phyloP scores from a whole-genome alignment of 2,113 vertebrate species.

The Emydura subglobosa region DNA sequence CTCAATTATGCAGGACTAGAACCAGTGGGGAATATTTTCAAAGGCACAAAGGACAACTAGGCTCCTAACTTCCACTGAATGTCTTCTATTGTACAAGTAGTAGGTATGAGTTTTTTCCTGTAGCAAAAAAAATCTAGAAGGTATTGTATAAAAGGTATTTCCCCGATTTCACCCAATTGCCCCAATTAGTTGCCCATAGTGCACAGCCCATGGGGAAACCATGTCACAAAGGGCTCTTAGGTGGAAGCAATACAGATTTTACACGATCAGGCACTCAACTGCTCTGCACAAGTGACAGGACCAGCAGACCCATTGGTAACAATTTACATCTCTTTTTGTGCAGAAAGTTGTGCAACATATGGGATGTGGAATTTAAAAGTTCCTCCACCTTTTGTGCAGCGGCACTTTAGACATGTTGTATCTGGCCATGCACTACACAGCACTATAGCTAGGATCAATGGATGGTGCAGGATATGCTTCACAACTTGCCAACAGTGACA shows the following conservation, averaged over 20 bases:
- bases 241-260: not conserved
- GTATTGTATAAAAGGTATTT: rapidly evolving
- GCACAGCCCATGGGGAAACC: not conserved
- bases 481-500: not conserved
- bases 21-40: not conserved
- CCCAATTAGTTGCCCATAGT: not conserved
- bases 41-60: not conserved
- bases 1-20: not conserved
- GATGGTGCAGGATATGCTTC: not conserved
- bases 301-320: not conserved
- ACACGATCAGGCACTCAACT: not conserved
- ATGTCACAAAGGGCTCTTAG: not conserved
- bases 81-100: not conserved
- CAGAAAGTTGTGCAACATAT: not conserved
- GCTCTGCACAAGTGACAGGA: not conserved
- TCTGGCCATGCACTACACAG: rapidly evolving
- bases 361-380: not conserved
- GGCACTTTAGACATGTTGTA: not conserved
- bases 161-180: not conserved
- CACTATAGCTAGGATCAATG: rapidly evolving
- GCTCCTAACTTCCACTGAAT: rapidly evolving
- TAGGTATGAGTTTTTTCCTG: rapidly evolving
- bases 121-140: not conserved
- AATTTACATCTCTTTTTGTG: not conserved
- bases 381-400: not conserved